Base-by-base conservation (phyloP, 1,140 invertebrate genomes). In the Plectrocnemia conspersa region DNA sequence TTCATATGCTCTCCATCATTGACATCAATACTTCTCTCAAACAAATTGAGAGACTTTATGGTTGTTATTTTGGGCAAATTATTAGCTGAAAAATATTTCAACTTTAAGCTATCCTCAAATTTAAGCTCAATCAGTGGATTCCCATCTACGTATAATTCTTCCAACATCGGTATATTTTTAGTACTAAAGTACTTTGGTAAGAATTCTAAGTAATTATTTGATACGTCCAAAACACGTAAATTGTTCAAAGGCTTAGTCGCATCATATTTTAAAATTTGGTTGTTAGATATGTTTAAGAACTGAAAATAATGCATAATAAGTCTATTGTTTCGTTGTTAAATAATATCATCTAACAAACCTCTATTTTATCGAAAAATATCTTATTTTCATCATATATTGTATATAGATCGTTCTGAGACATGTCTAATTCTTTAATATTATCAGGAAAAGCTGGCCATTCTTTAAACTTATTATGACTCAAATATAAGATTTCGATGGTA, bases 261-360 rank as follows among this genome's bases (percentile, higher is more conserved):
- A 13, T 68, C 58, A 10, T 73, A 62, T 15, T 69, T 65, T 59
- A 68, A 68, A 40, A 76, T 59, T 55, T 71, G 65, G 47, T 76
- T 76, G 1, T 68, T 67, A 2, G 69, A 72, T 13, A 74, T 65
- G 50, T 69, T 72, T 49, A 76, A 59, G 27, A 68, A 61, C 72
- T 75, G 65, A 4, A 73, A 58, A 16, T 10, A 42, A 52, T 10
- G 3, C 13, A n/a, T 27, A 7, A 44, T 22, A 22, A 19, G 11
- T 6, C 11, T 11, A 44, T 44, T 11, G 22, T 44, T 22, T 9
- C 16, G 15, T 40, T 40, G 15, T 6, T 40, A 7, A 47, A 32
- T 32, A 16, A 7, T 25, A 38, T 16, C 5, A n/a, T 45, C 18
- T 1, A 32, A 42, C 63, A 65, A 54, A 73, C 72, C 66, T 74